Conservation (phyloP, 1,140 invertebrate genomes). For the Diuraphis noxia region DNA sequence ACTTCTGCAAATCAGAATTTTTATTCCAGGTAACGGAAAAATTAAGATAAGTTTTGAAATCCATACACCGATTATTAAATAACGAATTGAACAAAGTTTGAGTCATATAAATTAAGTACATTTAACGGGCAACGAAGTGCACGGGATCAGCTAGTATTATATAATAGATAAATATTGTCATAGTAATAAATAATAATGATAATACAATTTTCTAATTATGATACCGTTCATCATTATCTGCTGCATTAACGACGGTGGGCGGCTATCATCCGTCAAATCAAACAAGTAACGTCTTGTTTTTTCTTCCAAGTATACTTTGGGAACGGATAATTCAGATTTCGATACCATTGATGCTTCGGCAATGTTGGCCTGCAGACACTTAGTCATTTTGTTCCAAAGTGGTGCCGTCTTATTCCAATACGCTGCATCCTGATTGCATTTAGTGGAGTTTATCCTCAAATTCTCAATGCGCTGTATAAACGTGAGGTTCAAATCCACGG, state of each 20-base stretch:
- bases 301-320: background rate
- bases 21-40: too few species aligned
- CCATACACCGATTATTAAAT: too few species aligned
- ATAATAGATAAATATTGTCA: too few species aligned
- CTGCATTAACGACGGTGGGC: background rate
- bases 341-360: background rate
- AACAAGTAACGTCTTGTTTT: background rate
- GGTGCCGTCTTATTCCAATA: background rate
- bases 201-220: too few species aligned
- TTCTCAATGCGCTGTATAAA: background rate
- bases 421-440: background rate
- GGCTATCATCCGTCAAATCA: background rate
- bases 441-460: background rate
- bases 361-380: background rate
- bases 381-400: background rate
- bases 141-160: too few species aligned
- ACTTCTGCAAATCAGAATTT: too few species aligned
- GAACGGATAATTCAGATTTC: background rate
- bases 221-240: background rate
- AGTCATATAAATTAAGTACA: too few species aligned
- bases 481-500: background rate
- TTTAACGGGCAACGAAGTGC: too few species aligned
- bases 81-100: too few species aligned
- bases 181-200: too few species aligned
- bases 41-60: too few species aligned